Base-by-base conservation (phyloP, 2,888 invertebrate species). In the Halictus quadricinctus region DNA sequence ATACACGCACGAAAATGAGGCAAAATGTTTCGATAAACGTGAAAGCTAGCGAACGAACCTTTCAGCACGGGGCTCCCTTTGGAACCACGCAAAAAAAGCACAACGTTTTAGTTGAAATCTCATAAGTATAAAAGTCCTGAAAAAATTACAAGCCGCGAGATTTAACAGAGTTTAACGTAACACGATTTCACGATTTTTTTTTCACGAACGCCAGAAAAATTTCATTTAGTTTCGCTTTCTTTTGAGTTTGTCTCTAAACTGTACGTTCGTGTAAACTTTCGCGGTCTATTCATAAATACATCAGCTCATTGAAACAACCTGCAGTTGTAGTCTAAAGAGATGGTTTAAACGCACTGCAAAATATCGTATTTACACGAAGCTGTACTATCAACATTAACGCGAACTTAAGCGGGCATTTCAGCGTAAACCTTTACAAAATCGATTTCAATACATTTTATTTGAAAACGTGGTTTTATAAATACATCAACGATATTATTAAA, bases 21-120 rank as follows among this genome's bases (percentile, higher is more conserved):
- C 73, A 48, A 76, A 72, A 78, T 76, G 58, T 84, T 79, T 84
- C 79, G 50, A 79, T 75, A 73, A 78, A 73, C 54, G 54, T 29
- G 60, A 70, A 43, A n/a, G 69, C 84, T 43, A 3, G 74, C 69
- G 48, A 60, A 84, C 77, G 50, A 21, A 77, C 84, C 70, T 78
- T 82, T 78, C 60, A 78, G 64, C 15, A 7, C 13, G 15, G 15
- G 15, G 13, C 25, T 29, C 64, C 18, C 29, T 64, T 64, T 64
- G 15, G 15, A 64, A 29, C 29, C 15, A 2, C 15, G 7, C 18
- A 36, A 0, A 29, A 58, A 29, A 64, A 29, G 64, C 64, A 7
- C 29, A 29, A 29, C 29, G 7, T 29, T 64, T 64, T 18, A 64
- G 7, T 29, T 18, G 18, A 29, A 29, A 64, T 64, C 64, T 29